Evolutionary conservation across 2,888 invertebrate genomes (phyloP), one percentile per base, ranked within the genome.

Genomic region (Epirrhoe tristata): DNA sequence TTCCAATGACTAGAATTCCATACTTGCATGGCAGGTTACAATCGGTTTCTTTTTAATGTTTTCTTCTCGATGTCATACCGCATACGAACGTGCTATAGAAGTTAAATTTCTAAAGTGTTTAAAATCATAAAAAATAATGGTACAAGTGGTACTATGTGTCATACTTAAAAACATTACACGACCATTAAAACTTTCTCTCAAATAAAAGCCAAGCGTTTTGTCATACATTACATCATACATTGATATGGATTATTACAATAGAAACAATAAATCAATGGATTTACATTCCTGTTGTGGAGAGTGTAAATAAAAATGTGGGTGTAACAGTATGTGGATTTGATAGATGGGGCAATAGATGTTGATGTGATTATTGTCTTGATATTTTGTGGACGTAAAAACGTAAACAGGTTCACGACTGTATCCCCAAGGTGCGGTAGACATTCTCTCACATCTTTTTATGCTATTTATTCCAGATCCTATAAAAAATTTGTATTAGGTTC

Each of bases 241-340:
- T 17, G 48, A 58, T 54, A 64, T 67, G 63, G 67, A 67, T 67
- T 52, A 67, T 17, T 59, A 55, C 32, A 59, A 59, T 52, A 43
- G 56, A 34, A 59, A 50, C 34, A 52, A 67, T 67, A 63, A 63
- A 59, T 67, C 67, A 59, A 56, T 52, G 55, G 67, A 67, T 67
- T 50, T 59, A 56, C 51, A 63, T 67, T 59, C 63, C 48, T 48
- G 31, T 36, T 57, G 58, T 61, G 46, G 52, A 51, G 63, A 50
- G 14, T 32, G 31, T 60, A 32, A 56, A 36, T 43, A 56, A 57
- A 46, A 52, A 52, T 16, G 50, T 62, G 57, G 51, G 63, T 63
- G 52, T 63, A 56, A 50, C 3, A n/a, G 34, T 32, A 43, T 48
- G 31, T 7, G 10, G 48, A 24, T 50, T 39, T 62, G 56, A 61